Percentiles rank a stretch among this genome's conserved stretches.
Conservation (phyloP, 2,113 vertebrate genomes). For the Clarias macrocephalus region DNA sequence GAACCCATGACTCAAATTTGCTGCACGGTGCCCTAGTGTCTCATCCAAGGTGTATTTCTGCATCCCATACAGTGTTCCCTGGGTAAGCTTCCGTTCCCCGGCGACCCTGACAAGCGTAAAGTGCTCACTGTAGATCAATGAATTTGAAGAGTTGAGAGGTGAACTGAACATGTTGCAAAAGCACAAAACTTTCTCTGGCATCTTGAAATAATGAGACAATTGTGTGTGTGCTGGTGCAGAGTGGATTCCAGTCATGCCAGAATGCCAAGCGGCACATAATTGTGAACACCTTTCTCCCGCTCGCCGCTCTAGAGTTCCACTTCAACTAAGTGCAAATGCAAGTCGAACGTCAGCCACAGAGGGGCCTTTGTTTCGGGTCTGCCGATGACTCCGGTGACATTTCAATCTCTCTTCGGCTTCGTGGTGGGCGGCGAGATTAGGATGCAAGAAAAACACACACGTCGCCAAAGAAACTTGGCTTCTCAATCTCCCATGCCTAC, state of each 20-base stretch:
- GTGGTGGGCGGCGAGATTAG: constrained; percentile 47
- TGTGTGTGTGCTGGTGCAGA: constrained; percentile 31
- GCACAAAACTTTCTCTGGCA: constrained; percentile 9
- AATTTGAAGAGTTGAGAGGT: constrained; percentile 26
- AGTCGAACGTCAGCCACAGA: constrained; percentile 61
- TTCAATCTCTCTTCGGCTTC: constrained; percentile 67
- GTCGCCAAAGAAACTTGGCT: constrained; percentile 31
- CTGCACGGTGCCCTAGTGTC: not conserved
- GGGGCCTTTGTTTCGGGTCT: constrained; percentile 58
- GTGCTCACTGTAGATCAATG: not conserved
- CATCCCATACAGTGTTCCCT: not conserved
- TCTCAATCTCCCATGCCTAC: not conserved
- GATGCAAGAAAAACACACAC: constrained; percentile 55
- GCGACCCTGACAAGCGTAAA: not conserved
- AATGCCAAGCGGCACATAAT: constrained; percentile 46
- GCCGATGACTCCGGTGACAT: constrained; percentile 65
- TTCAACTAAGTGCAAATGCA: constrained; percentile 43
- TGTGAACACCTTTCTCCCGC: constrained; percentile 51
- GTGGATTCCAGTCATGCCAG: constrained; percentile 45
- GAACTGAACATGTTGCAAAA: constrained; percentile 32
- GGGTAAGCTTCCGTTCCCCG: not conserved
- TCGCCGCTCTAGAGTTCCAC: constrained; percentile 45
- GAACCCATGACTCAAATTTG: not conserved
- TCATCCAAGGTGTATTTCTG: not conserved
- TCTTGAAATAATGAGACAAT: constrained; percentile 48